These are phyloP conservation scores for Prunella strophiata DNA, from an alignment of 2,797 vertebrate genomes.

Conservation along the genomic window DNA sequence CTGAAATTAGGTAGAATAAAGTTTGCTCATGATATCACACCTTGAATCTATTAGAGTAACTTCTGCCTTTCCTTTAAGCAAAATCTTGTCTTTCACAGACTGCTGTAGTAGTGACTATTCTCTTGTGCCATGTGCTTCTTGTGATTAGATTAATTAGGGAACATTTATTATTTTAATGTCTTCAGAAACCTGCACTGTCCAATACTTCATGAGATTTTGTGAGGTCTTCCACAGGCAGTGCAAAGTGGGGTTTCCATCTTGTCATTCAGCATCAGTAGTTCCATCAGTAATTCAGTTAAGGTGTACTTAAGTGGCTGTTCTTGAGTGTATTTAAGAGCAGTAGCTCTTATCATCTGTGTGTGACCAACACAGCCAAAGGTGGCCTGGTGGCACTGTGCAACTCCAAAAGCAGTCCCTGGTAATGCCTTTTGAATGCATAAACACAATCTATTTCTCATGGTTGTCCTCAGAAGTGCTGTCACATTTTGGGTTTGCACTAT, in stretches of 20 bases:
- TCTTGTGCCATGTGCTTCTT: background rate
- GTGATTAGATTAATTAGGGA: background rate
- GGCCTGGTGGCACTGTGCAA: background rate
- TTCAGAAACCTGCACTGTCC: background rate
- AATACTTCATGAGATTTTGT: background rate
- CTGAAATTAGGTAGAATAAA: background rate
- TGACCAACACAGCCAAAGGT: background rate
- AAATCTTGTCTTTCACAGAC: background rate
- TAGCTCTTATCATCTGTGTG: background rate
- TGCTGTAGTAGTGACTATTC: background rate
- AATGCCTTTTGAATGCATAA: background rate
- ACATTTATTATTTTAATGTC: background rate
- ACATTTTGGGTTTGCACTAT: background rate
- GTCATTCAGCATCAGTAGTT: background rate
- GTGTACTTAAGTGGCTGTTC: background rate
- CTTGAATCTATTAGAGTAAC: background rate
- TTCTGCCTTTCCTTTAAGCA: background rate
- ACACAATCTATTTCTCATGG: background rate
- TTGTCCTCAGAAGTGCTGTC: background rate
- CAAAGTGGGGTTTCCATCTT: background rate
- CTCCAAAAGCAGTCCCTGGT: background rate
- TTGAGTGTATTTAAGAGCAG: background rate
- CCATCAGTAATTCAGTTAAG: background rate
- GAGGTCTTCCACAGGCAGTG: background rate
- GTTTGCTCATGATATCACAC: background rate